phyloP scores from a whole-genome alignment of 2,113 vertebrate genomes.

The Syngnathus typhle region DNA sequence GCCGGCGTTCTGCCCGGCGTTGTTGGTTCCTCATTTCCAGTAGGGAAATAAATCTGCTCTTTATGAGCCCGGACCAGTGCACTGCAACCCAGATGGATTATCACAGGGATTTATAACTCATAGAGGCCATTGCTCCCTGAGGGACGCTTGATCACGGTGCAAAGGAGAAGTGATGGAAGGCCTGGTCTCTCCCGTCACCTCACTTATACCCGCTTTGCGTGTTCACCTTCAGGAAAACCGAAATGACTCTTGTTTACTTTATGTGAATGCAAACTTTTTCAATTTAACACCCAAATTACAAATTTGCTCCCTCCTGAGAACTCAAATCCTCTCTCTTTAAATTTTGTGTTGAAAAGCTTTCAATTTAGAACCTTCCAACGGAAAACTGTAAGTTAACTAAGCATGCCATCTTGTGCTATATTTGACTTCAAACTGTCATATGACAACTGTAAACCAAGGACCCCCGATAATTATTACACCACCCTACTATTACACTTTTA shows the following conservation, averaged over 20 bases:
- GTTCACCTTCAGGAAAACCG: constrained; percentile 39
- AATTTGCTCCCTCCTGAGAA: not conserved
- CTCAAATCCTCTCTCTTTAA: too few relatives aligned
- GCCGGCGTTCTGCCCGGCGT: constrained; percentile 35
- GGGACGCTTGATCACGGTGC: constrained; percentile 56
- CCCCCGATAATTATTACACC: too few relatives aligned
- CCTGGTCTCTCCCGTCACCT: constrained; percentile 36
- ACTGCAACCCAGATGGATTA: constrained; percentile 64
- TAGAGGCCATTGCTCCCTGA: constrained; percentile 56
- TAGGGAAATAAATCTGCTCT: constrained; percentile 66
- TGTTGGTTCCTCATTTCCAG: constrained; percentile 59
- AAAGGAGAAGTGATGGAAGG: constrained; percentile 41
- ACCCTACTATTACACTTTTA: too few relatives aligned
- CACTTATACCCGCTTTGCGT: constrained; percentile 36
- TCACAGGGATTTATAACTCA: constrained; percentile 71
- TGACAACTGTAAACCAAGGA: too few relatives aligned
- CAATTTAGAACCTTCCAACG: too few relatives aligned
- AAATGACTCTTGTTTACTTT: constrained; percentile 24
- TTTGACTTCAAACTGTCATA: too few relatives aligned
- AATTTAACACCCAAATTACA: not conserved
- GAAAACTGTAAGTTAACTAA: too few relatives aligned
- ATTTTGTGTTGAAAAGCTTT: too few relatives aligned
- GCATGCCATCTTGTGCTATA: too few relatives aligned
- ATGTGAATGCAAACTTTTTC: not conserved
- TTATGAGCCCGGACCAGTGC: constrained; percentile 60